These are phyloP conservation scores for Dreissena rostriformis DNA, from an alignment of 1,140 invertebrate species.

Conservation along the genomic window DNA sequence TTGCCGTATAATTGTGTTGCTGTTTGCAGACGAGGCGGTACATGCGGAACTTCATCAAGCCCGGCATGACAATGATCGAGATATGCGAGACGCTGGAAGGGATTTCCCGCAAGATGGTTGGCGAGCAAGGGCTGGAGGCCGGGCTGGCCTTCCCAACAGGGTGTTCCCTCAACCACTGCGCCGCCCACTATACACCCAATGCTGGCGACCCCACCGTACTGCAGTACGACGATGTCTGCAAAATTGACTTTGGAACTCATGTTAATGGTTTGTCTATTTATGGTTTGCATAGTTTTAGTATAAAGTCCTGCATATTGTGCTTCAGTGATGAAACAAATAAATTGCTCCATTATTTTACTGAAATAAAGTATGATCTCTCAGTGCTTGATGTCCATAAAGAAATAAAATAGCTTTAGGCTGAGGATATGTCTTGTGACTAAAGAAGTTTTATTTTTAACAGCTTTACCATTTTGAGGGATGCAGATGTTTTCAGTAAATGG, in stretches of 20 bases:
- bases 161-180: conserved; percentile 98
- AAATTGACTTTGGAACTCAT: conserved; percentile 99
- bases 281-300: conserved; percentile 15
- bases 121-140: conserved; percentile 97
- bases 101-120: conserved; percentile 94
- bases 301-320: not conserved
- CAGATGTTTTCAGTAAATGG: too few relatives aligned
- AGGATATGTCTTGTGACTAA: too few relatives aligned
- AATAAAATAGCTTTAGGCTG: too few relatives aligned
- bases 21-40: conserved; percentile 91
- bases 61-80: conserved; percentile 99
- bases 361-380: too few relatives aligned
- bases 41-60: conserved; percentile 95
- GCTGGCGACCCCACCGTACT: conserved; percentile 98
- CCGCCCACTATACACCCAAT: conserved; percentile 99
- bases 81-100: conserved; percentile 98
- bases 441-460: too few relatives aligned
- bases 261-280: conserved; percentile 93
- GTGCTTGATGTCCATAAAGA: too few relatives aligned
- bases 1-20: too few relatives aligned
- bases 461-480: too few relatives aligned
- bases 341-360: too few relatives aligned
- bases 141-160: conserved; percentile 99
- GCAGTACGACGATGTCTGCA: conserved; percentile 98
- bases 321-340: too few relatives aligned